These are phyloP conservation scores for Cydia strobilella DNA, from an alignment of 1,140 invertebrate genomes.

Conservation along the genomic window DNA sequence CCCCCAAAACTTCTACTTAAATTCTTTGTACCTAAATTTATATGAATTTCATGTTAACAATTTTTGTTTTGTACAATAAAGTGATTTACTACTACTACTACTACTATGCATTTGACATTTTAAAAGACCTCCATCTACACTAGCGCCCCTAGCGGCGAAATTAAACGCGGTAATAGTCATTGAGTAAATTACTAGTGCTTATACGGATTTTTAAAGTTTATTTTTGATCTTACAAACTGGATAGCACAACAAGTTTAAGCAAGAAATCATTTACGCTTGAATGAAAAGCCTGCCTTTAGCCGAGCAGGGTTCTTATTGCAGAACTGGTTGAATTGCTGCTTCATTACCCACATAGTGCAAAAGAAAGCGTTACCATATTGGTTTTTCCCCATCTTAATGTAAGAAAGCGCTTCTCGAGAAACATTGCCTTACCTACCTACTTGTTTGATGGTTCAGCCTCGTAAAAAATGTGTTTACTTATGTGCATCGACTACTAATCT, in stretches of 20 bases:
- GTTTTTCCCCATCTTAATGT: slow-evolving; percentile 10
- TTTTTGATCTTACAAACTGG: not conserved
- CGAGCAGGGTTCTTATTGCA: slow-evolving; percentile 6
- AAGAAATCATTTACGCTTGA: not conserved
- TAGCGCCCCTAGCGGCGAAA: too few relatives aligned
- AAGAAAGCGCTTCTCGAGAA: slow-evolving; percentile 21
- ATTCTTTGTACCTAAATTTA: too few relatives aligned
- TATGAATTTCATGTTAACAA: too few relatives aligned
- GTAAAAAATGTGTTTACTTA: not conserved
- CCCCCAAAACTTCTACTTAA: too few relatives aligned
- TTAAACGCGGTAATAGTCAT: too few relatives aligned
- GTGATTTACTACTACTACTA: too few relatives aligned
- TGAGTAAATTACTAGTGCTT: too few relatives aligned
- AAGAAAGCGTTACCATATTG: slow-evolving; percentile 23
- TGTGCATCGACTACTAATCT: not conserved
- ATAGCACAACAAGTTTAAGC: not conserved
- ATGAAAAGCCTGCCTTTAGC: slow-evolving; percentile 5
- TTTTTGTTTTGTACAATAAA: too few relatives aligned
- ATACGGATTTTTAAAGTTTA: not conserved
- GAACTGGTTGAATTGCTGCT: slow-evolving; percentile 20
- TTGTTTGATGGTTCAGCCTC: not conserved
- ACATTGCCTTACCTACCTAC: slow-evolving; percentile 8
- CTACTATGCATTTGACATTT: too few relatives aligned
- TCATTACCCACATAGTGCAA: slow-evolving; percentile 25
- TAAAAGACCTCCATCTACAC: too few relatives aligned